These are phyloP conservation scores for Baronia brevicornis DNA, from an alignment of 2,888 invertebrate species.

Conservation along the genomic window DNA sequence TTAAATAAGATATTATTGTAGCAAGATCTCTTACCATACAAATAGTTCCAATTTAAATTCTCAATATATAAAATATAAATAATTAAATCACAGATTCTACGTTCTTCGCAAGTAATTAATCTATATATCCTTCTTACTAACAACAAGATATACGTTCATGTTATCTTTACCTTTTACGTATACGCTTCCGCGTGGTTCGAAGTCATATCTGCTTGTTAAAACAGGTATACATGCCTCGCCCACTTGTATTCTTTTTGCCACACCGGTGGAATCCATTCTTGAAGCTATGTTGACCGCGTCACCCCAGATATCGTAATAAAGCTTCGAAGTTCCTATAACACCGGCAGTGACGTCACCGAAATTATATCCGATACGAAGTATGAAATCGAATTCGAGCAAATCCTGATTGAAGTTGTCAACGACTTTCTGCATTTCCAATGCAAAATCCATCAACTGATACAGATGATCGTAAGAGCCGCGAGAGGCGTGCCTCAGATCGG, in stretches of 20 bases:
- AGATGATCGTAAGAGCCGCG: slow-evolving; percentile 84
- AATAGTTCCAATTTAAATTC: slow-evolving; percentile 18
- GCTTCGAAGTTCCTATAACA: slow-evolving; percentile 95
- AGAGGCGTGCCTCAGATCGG: slow-evolving; percentile 81
- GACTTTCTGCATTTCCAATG: slow-evolving; percentile 91
- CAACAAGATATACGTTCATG: slow-evolving; percentile 91
- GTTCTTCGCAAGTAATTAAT: slow-evolving; percentile 35
- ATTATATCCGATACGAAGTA: slow-evolving; percentile 91
- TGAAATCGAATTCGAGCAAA: slow-evolving; percentile 91
- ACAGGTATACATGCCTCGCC: slow-evolving; percentile 84
- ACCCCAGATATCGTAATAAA: slow-evolving; percentile 99
- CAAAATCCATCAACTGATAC: slow-evolving; percentile 94
- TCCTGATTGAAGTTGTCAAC: slow-evolving; percentile 92
- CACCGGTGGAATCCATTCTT: slow-evolving; percentile 97
- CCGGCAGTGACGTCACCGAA: slow-evolving; percentile 97
- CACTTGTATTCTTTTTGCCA: slow-evolving; percentile 88
- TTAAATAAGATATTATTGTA: slow-evolving; percentile 26
- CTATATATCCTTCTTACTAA: slow-evolving; percentile 69
- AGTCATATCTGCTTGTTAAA: slow-evolving; percentile 84
- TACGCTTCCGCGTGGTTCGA: slow-evolving; percentile 94
- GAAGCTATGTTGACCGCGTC: slow-evolving; percentile 98
- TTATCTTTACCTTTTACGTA: slow-evolving; percentile 98
- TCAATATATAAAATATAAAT: slow-evolving; percentile 28
- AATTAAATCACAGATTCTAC: slow-evolving; percentile 71
- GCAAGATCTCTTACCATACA: slow-evolving; percentile 22